phyloP scores from a whole-genome alignment of 2,888 invertebrate genomes.

The Branchipolynoe longqiensis region DNA sequence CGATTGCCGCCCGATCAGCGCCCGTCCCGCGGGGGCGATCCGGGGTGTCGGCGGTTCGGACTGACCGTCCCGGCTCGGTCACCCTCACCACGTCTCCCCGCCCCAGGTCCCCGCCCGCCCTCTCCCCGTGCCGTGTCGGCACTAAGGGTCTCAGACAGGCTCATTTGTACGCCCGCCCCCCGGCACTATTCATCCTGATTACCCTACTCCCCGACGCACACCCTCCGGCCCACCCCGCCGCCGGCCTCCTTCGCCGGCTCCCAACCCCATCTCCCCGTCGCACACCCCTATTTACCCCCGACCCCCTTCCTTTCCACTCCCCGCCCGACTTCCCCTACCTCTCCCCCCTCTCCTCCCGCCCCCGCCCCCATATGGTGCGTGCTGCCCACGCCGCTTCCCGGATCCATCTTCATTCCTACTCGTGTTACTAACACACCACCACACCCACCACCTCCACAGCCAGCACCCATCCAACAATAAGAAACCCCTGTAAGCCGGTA shows the following conservation, averaged over 20 bases:
- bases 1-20: slow-evolving; percentile 20
- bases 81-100: background rate
- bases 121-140: background rate
- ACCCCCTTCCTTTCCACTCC: too few relatives aligned
- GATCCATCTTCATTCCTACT: slow-evolving; percentile 48
- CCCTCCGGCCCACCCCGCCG: background rate
- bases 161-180: slow-evolving; percentile 17
- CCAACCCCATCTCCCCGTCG: too few relatives aligned
- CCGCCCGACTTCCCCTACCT: too few relatives aligned
- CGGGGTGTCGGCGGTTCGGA: slow-evolving; percentile 11
- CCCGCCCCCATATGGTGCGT: background rate
- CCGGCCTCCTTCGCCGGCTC: too few relatives aligned
- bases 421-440: too few relatives aligned
- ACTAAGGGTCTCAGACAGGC: slow-evolving; percentile 24
- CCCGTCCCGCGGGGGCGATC: background rate
- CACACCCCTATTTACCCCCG: too few relatives aligned
- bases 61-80: background rate
- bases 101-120: background rate
- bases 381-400: slow-evolving; percentile 7
- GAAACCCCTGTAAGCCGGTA: too few relatives aligned
- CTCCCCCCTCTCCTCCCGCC: background rate
- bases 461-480: too few relatives aligned
- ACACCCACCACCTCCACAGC: too few relatives aligned
- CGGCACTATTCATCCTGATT: slow-evolving; percentile 54
- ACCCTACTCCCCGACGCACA: background rate